phyloP scores from a whole-genome alignment of 2,888 invertebrate species.

The Linnaemya tessellans region DNA sequence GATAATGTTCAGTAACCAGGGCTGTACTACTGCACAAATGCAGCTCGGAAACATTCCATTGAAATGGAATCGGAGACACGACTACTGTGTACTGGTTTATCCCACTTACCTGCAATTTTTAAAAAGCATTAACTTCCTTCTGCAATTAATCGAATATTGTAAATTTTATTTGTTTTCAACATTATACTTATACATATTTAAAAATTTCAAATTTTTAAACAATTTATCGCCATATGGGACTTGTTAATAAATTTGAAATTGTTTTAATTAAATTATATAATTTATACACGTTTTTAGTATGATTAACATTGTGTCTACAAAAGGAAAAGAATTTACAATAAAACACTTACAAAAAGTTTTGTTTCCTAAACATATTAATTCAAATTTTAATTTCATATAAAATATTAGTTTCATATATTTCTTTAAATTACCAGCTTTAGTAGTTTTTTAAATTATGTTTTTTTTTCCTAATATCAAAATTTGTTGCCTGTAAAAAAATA shows the following conservation, averaged over 20 bases:
- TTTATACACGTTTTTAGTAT: not conserved
- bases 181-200: not conserved
- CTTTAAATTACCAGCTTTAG: not conserved
- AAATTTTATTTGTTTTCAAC: constrained; percentile 5
- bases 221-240: not conserved
- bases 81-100: not conserved
- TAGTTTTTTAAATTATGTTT: not conserved
- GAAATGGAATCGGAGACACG: too few relatives aligned
- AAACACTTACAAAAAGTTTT: not conserved
- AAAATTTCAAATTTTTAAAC: constrained; percentile 1
- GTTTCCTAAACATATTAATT: not conserved
- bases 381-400: not conserved
- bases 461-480: not conserved
- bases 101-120: not conserved
- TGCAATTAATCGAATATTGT: not conserved
- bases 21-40: too few relatives aligned
- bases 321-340: not conserved
- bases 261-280: not conserved
- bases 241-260: not conserved
- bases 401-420: not conserved
- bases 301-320: not conserved
- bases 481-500: constrained; percentile 1
- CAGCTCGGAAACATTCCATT: too few relatives aligned
- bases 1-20: too few relatives aligned
- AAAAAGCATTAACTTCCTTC: not conserved